Percentiles rank a stretch among this genome's conserved stretches.
Evolutionary conservation across 2,113 vertebrate genomes (phyloP).

Genomic region (Pseudorhombus dupliciocellatus): DNA sequence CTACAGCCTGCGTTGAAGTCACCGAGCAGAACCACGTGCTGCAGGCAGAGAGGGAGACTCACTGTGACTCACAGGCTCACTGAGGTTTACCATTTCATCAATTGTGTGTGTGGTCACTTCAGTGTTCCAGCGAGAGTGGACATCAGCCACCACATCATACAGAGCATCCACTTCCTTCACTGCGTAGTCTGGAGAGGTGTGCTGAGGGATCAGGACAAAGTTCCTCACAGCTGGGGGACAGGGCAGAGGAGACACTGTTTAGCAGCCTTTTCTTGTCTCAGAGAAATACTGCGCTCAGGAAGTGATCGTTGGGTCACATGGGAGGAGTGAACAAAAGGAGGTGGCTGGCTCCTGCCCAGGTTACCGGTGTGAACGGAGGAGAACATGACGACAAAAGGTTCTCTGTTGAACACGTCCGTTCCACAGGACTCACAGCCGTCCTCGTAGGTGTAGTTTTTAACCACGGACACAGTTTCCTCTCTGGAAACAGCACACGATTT

Average conservation of each 20-base stretch:
- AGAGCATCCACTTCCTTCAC: conserved; percentile 84
- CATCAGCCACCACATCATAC: conserved; percentile 84
- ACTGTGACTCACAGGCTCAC: too few relatives aligned
- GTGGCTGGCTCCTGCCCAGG: too few relatives aligned
- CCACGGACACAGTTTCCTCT: conserved; percentile 79
- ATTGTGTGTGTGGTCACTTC: conserved; percentile 76
- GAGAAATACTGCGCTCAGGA: too few relatives aligned
- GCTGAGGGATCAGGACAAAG: conserved; percentile 87
- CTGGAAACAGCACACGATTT: conserved; percentile 58
- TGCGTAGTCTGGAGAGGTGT: conserved; percentile 83
- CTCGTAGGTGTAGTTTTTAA: conserved; percentile 84
- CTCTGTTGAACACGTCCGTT: conserved; percentile 85
- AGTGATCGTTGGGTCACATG: too few relatives aligned
- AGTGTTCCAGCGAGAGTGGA: conserved; percentile 82
- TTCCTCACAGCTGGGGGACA: conserved; percentile 47
- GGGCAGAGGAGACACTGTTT: not conserved
- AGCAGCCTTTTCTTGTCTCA: too few relatives aligned
- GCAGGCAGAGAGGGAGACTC: not conserved
- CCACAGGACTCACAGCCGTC: conserved; percentile 83
- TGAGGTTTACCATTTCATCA: not conserved
- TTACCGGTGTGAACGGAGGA: conserved; percentile 76
- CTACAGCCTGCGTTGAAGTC: conserved; percentile 90
- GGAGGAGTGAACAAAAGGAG: too few relatives aligned
- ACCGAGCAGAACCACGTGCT: conserved; percentile 91
- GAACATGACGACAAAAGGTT: conserved; percentile 91